Conservation (phyloP, 2,113 vertebrate species). For the Meleagris gallopavo region DNA sequence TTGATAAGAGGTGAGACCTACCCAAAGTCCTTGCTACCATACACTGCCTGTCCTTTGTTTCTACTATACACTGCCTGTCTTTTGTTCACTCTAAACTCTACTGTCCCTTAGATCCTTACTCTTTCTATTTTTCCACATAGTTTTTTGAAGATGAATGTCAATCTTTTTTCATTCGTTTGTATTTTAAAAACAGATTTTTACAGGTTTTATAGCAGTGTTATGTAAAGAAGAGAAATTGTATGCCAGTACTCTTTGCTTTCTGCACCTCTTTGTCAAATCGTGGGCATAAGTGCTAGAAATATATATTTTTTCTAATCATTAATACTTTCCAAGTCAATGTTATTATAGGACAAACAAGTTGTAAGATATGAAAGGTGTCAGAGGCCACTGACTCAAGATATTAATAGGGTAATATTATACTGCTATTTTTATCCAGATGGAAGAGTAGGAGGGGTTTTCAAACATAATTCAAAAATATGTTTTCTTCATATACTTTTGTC, state of each 20-base stretch:
- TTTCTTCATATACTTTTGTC: neutral
- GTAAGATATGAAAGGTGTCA: neutral
- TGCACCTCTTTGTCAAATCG: neutral
- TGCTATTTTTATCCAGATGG: neutral
- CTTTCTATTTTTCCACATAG: neutral
- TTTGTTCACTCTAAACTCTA: neutral
- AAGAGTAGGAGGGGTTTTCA: neutral
- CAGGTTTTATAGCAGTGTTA: neutral
- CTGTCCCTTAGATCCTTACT: neutral
- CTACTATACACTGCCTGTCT: neutral
- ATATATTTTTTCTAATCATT: neutral
- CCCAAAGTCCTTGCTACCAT: neutral
- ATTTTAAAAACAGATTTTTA: neutral
- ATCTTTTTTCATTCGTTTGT: neutral
- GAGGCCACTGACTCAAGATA: neutral
- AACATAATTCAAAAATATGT: neutral
- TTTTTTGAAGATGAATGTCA: neutral
- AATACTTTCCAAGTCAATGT: neutral
- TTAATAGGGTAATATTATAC: neutral
- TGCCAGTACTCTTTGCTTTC: neutral
- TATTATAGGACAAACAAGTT: neutral
- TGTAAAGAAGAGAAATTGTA: neutral
- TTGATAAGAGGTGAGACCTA: neutral
- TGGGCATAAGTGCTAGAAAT: rapidly evolving
- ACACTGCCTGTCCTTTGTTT: neutral